Percentiles rank a stretch among this genome's conserved stretches.
Conservation (phyloP, 2,888 invertebrate genomes). For the Anticlea derivata region DNA sequence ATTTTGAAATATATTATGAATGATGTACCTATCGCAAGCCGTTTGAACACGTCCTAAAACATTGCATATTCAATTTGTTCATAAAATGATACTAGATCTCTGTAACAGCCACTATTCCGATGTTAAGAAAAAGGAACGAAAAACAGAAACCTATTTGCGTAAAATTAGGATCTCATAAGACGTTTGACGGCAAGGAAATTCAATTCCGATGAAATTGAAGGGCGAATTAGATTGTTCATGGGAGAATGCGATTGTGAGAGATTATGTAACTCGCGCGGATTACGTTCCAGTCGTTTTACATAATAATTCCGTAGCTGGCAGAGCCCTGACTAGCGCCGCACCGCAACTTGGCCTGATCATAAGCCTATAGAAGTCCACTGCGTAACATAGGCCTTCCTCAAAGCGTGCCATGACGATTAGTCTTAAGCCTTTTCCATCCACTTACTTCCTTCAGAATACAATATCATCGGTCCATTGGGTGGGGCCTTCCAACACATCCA, state of each 20-base stretch:
- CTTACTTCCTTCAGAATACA: too few relatives aligned
- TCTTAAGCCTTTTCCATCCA: too few relatives aligned
- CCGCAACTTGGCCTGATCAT: too few relatives aligned
- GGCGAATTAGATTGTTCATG: constrained; percentile 65
- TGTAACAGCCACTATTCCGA: constrained; percentile 26
- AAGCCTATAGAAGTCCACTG: too few relatives aligned
- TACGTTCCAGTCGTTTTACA: constrained; percentile 13
- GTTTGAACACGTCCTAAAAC: too few relatives aligned
- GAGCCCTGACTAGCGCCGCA: too few relatives aligned
- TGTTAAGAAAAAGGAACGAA: constrained; percentile 33
- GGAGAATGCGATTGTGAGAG: constrained; percentile 40
- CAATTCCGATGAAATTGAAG: constrained; percentile 66
- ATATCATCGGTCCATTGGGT: too few relatives aligned
- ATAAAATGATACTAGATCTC: constrained; percentile 20
- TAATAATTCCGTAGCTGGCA: constrained; percentile 1
- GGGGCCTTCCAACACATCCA: too few relatives aligned
- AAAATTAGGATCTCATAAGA: constrained; percentile 69
- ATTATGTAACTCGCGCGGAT: constrained; percentile 12
- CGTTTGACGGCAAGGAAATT: constrained; percentile 70
- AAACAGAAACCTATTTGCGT: constrained; percentile 60
- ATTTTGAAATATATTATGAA: too few relatives aligned
- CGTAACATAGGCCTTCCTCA: too few relatives aligned
- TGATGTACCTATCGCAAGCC: neutral
- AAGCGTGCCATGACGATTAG: too few relatives aligned
- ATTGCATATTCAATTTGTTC: neutral